Conservation (phyloP, 1,140 invertebrate species). For the Macrocentrus cingulum region DNA sequence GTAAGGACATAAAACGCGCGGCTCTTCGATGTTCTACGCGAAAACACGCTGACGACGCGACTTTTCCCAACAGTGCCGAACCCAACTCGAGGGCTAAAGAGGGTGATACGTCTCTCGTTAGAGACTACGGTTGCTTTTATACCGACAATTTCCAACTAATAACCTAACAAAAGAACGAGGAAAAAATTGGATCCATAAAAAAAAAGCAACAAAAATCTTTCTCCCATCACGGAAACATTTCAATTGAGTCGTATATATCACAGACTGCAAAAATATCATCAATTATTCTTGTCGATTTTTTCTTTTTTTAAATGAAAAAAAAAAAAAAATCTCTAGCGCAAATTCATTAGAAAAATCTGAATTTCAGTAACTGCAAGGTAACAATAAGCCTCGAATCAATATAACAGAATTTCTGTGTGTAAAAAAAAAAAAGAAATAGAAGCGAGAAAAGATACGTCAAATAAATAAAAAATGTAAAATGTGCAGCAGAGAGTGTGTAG, state of each 20-base stretch:
- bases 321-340: no score
- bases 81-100: not conserved
- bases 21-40: conserved; percentile 7
- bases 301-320: no score
- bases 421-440: conserved; percentile 6
- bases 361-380: no score
- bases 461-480: no score
- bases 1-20: conserved; percentile 22
- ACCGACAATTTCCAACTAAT: conserved; percentile 17
- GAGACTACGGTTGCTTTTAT: conserved; percentile 16
- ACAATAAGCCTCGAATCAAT: no score
- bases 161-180: conserved; percentile 17
- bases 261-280: no score
- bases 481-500: no score
- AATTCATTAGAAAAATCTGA: no score
- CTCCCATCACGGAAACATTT: not conserved
- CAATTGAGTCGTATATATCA: no score
- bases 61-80: conserved; percentile 18
- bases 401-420: no score
- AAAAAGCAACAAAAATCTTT: not conserved
- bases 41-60: conserved; percentile 21
- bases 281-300: no score
- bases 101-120: conserved; percentile 14
- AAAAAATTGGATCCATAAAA: conserved; percentile 8
- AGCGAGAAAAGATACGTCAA: not conserved